Evolutionary conservation across 1,140 invertebrate genomes (phyloP).

Genomic region (Zaprionus vittiger): DNA sequence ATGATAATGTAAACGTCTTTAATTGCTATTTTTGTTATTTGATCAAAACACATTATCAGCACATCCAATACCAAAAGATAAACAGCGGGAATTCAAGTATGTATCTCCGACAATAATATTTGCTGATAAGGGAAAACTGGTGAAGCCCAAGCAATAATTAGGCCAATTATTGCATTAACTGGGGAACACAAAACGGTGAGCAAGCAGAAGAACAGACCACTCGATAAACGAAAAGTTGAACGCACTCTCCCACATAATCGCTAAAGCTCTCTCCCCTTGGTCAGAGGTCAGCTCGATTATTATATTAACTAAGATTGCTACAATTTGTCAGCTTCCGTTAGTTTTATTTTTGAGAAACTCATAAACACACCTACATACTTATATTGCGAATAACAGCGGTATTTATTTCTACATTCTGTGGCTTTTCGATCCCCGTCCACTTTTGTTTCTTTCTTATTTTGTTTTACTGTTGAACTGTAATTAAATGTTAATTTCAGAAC

Average conservation of each 20-base stretch:
- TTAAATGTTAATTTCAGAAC: not conserved
- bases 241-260: conserved; percentile 25
- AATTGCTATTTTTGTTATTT: conserved; percentile 4
- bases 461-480: too few species aligned
- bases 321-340: not conserved
- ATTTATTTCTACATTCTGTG: not conserved
- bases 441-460: not conserved
- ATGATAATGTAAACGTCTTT: not conserved
- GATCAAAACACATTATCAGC: conserved; percentile 2
- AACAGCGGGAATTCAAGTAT: conserved; percentile 4
- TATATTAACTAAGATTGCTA: conserved; percentile 58
- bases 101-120: conserved; percentile 22
- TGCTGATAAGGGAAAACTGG: conserved; percentile 50
- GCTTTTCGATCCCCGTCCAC: not conserved
- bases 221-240: conserved; percentile 47
- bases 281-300: conserved; percentile 42
- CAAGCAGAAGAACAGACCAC: not conserved
- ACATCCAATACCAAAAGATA: conserved; percentile 6
- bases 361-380: not conserved
- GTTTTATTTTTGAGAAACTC: not conserved
- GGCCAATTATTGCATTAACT: conserved; percentile 43
- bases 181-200: conserved; percentile 12
- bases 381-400: not conserved
- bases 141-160: conserved; percentile 36
- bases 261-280: conserved; percentile 1